Base-by-base conservation (phyloP, 1,140 invertebrate genomes). In the Amphibalanus amphitrite region DNA sequence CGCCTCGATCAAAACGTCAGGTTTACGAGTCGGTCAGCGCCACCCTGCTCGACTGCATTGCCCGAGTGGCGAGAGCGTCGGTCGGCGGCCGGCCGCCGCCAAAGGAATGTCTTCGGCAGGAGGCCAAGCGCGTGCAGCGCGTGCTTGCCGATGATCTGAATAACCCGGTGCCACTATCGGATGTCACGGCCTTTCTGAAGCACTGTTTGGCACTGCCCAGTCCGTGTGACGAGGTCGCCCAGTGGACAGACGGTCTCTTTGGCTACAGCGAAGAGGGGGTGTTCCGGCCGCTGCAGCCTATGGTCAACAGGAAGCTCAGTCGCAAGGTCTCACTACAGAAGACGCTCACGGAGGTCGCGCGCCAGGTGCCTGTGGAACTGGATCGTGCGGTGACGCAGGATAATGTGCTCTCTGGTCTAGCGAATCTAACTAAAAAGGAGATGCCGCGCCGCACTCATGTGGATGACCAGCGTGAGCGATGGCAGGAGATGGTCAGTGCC, bases 141-240 rank as follows among this genome's bases (percentile, higher is more conserved):
- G 65, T 67, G 65, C 26, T 67, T 10, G 28, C 65, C 65, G 65
- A 67, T 28, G 65, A 67, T 28, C 28, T 67, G 28, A 67, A 67
- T 67, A 67, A 67, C 65, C 65, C 65, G n/a, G 3, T 67, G 65
- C 28, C 65, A 28, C n/a, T 67, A 26, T 26, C 26, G 8, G 65
- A 67, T 28, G 65, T 67, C 26, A 67, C 65, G 26, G 65, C 65
- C 65, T 67, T 67, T 67, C 65, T 67, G 3, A 67, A 67, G 65
- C 15, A 59, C 13, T 59, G 47, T 59, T 10, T 67, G 26, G 28
- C 26, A 8, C 65, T 67, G 65, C n/a, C 65, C 26, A 67, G 65
- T 67, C 26, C 26, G n/a, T 26, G 26, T 26, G 65, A 67, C 23
- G 65, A 28, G 4, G 17, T 67, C 23, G 65, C 10, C n/a, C 65